Conservation (phyloP, 30 jellyfish, hydroid and myxozoan genomes). For the Hydractinia symbiolongicarpus region DNA sequence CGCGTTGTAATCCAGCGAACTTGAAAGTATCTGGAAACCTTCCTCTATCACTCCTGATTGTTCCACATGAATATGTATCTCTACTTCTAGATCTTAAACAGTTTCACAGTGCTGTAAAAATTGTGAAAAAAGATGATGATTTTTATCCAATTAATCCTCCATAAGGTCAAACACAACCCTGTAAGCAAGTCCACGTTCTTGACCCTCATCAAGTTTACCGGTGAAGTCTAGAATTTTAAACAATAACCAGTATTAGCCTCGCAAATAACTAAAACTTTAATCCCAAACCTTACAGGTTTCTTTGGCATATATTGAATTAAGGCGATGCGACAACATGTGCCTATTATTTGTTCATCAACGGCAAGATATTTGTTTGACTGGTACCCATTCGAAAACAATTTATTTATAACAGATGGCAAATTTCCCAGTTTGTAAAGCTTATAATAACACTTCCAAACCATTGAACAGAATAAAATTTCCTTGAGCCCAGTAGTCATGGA, state of each 20-base stretch:
- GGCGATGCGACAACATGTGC: constrained; percentile 31
- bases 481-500: constrained; percentile 7
- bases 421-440: constrained; percentile 33
- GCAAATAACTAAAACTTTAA: background rate
- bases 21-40: constrained; percentile 31
- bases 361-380: constrained; percentile 33
- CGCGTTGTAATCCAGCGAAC: background rate
- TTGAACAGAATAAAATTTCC: too few species aligned
- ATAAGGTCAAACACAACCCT: constrained; percentile 43
- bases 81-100: constrained; percentile 31
- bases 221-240: background rate
- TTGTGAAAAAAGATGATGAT: constrained; percentile 25
- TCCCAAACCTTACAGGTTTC: constrained; percentile 5
- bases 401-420: background rate
- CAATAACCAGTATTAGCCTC: constrained; percentile 8
- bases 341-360: constrained; percentile 40
- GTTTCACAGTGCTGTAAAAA: constrained; percentile 18
- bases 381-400: constrained; percentile 24
- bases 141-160: constrained; percentile 33
- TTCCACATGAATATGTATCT: constrained; percentile 38
- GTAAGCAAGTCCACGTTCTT: constrained; percentile 14
- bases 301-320: constrained; percentile 42
- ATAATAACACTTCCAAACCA: background rate
- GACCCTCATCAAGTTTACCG: background rate
- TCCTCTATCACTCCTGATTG: constrained; percentile 23